Base-by-base conservation (phyloP, 2,113 vertebrate genomes). In the Natator depressus region DNA sequence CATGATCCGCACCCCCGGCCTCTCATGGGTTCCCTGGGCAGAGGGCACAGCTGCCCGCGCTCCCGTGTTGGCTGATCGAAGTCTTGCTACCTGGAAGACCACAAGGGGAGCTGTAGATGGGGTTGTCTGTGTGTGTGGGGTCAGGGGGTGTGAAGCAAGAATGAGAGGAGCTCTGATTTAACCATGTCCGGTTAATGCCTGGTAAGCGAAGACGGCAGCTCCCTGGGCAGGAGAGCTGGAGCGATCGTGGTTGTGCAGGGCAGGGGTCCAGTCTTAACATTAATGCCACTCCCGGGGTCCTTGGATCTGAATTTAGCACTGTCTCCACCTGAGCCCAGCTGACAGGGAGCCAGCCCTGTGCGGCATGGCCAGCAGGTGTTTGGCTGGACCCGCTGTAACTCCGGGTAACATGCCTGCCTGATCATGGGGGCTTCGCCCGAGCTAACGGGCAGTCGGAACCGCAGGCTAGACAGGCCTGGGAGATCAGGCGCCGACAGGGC, bases 351-450 rank as follows among this genome's bases (percentile, higher is more conserved):
- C 10, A 3, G 59, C 31, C 12, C 49, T 20, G 55, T 49, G 0
- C 49, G 8, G 22, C 6, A 5, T 25, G 79, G 27, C 22, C 55
- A 27, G 82, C 62, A 5, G 84, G 16, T 2, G 0, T 51, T 31
- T 24, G 53, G 10, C 8, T 82, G 62, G 62, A 65, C 12, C 38
- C n/a, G 22, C 31, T 2, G 27, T 19, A 84, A 38, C 29, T 27
- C 84, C 50, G 47, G 17, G 13, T 3, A 0, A 1, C 1, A 42
- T 62, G 19, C 6, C 12, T 9, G 3, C 46, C 54, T 25, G 2
- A 2, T 0, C 80, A 50, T 11, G n/a, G 46, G 4, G 10, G 0
- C 19, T 35, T 42, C 2, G 4, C 12, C 25, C 0, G 8, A 12
- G 69, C 8, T 80, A 76, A 53, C 14, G 1, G 17, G 8, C 31